Base-by-base conservation (phyloP, 2,113 vertebrate species). In the Aldabrachelys gigantea region DNA sequence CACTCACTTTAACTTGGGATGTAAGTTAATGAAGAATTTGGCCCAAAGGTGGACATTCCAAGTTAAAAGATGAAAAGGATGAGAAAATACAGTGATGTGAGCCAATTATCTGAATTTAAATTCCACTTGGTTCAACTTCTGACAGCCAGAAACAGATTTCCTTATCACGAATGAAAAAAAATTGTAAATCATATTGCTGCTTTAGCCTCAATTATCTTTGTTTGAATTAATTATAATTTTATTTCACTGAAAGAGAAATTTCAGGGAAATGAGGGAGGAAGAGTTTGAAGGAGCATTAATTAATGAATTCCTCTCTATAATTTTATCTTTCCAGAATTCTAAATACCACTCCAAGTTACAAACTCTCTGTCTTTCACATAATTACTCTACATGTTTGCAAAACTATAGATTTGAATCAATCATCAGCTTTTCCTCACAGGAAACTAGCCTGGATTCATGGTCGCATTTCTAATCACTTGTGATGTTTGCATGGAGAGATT, bases 301-400 rank as follows among this genome's bases (percentile, higher is more conserved):
- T 1, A 0, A 44, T 25, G 22, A 72, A 80, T 22, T 72, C 56
- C 21, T 31, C 82, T 82, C 80, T 87, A 31, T 81, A 25, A 25
- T 13, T 69, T 69, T 69, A 27, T 50, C 14, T 49, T 72, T 3
- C 54, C n/a, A 86, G 83, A 94, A 69, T 1, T 12, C 8, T 84
- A 87, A 85, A 5, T 38, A 91, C 83, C 53, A 84, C 84, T 91
- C 52, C 31, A 88, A 89, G 94, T 14, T 14, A 41, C n/a, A 80
- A 85, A 11, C 5, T 57, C 49, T 85, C 47, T 49, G 85, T 52
- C 56, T 90, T 57, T 92, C 80, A 25, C 8, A 35, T 82, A 14
- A 16, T 89, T 88, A 59, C 35, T 69, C 12, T 3, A 6, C 81
- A 79, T 6, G 17, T 31, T 54, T 91, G 12, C 10, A 93, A 31